Percentiles rank a stretch among this genome's conserved stretches.
Evolutionary conservation across 2,797 vertebrate species (phyloP).

Genomic region (Lacerta viridis): DNA sequence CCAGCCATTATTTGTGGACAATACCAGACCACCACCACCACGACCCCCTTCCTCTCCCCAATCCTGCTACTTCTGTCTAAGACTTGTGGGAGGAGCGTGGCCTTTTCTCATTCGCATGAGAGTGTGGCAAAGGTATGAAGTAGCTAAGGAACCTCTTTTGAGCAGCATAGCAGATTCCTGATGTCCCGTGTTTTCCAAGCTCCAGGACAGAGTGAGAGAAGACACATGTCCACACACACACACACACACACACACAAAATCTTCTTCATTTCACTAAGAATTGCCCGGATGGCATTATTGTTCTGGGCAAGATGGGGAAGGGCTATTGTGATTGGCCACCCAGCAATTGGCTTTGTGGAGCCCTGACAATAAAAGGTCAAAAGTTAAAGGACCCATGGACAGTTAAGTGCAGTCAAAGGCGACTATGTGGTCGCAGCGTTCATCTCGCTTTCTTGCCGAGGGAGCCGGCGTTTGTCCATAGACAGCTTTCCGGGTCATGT

Average conservation of each 20-base stretch:
- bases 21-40: no score
- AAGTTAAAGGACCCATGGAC: no score
- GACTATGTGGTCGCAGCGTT: no score
- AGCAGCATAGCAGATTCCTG: not conserved
- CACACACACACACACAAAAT: no score
- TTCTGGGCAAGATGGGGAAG: not conserved
- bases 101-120: no score
- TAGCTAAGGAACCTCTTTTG: no score
- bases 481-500: no score
- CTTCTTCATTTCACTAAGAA: not conserved
- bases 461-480: no score
- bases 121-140: not conserved
- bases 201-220: not conserved
- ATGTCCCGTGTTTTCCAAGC: not conserved
- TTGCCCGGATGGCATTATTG: not conserved
- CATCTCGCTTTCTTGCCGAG: no score
- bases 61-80: not conserved
- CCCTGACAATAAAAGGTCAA: no score
- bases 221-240: not conserved
- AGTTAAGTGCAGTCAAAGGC: no score
- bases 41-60: not conserved
- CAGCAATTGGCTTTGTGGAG: not conserved
- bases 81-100: no score
- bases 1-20: not conserved
- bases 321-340: not conserved